Conservation (phyloP, 1,140 invertebrate species). For the Nephotettix cincticeps region DNA sequence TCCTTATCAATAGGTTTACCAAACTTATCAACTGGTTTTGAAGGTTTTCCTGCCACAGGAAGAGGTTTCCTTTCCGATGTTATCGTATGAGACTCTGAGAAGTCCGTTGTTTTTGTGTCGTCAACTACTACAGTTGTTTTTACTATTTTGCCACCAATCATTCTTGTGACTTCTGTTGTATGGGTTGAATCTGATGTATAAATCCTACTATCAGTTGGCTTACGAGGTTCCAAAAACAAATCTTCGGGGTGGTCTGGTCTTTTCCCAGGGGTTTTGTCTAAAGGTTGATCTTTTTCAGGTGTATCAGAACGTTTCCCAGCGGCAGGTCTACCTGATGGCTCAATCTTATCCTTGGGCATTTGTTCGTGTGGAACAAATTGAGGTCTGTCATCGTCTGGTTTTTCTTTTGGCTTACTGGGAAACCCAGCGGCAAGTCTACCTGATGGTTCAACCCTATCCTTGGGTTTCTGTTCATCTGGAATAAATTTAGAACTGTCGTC, state of each 20-base stretch:
- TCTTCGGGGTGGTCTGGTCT: slow-evolving; percentile 2
- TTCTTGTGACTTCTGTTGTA: slow-evolving; percentile 27
- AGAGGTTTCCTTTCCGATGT: neutral
- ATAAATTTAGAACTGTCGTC: neutral
- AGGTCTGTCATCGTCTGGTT: slow-evolving; percentile 6
- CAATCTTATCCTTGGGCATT: neutral
- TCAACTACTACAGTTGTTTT: slow-evolving; percentile 19
- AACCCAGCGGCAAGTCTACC: neutral
- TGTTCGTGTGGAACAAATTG: neutral
- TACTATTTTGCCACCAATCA: slow-evolving; percentile 36
- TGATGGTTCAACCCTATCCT: neutral
- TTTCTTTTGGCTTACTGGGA: neutral
- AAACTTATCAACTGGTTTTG: slow-evolving; percentile 1
- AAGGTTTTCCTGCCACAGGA: slow-evolving; percentile 25
- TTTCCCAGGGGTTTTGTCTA: neutral
- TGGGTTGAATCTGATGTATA: neutral
- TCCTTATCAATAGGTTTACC: slow-evolving; percentile 1
- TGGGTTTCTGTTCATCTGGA: neutral
- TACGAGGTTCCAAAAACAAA: neutral
- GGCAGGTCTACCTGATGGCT: neutral
- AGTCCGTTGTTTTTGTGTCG: slow-evolving; percentile 2
- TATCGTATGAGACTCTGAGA: neutral
- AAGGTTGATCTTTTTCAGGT: neutral
- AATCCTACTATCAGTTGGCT: neutral
- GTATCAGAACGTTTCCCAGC: neutral